A percentile compares a stretch with the other conserved stretches of the same genome.
Conservation (phyloP, 2,113 vertebrate genomes). For the Noctilio leporinus region DNA sequence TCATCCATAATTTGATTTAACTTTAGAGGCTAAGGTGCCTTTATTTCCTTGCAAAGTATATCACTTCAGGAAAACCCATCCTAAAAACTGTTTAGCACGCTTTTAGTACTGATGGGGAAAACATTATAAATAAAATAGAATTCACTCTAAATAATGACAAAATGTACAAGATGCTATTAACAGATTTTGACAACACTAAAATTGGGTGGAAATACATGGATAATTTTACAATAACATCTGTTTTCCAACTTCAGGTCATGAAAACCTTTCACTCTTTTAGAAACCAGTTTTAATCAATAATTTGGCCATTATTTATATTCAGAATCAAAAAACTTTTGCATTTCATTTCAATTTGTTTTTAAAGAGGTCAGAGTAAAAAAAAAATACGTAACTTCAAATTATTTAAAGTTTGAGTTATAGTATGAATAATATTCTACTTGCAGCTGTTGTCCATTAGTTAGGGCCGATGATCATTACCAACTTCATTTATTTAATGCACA, state of each 20-base stretch:
- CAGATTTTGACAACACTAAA: constrained; percentile 35
- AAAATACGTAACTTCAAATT: not conserved
- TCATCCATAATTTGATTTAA: constrained; percentile 70
- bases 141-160: constrained; percentile 33
- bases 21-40: constrained; percentile 72
- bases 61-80: constrained; percentile 75
- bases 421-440: not conserved
- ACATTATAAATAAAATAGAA: constrained; percentile 45
- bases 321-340: not conserved
- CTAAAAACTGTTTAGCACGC: constrained; percentile 65
- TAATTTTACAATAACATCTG: constrained; percentile 7
- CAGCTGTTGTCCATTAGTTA: not conserved
- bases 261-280: constrained; percentile 13
- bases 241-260: not conserved
- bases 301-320: not conserved
- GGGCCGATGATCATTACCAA: not conserved
- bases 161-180: constrained; percentile 54
- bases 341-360: constrained; percentile 27
- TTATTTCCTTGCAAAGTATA: constrained; percentile 72
- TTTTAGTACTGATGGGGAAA: constrained; percentile 56
- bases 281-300: not conserved
- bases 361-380: not conserved
- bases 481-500: not conserved
- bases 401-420: not conserved
- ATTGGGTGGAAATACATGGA: not conserved